These are phyloP conservation scores for Ctenopoma multispine DNA, from an alignment of 2,797 vertebrate species.

Conservation along the genomic window DNA sequence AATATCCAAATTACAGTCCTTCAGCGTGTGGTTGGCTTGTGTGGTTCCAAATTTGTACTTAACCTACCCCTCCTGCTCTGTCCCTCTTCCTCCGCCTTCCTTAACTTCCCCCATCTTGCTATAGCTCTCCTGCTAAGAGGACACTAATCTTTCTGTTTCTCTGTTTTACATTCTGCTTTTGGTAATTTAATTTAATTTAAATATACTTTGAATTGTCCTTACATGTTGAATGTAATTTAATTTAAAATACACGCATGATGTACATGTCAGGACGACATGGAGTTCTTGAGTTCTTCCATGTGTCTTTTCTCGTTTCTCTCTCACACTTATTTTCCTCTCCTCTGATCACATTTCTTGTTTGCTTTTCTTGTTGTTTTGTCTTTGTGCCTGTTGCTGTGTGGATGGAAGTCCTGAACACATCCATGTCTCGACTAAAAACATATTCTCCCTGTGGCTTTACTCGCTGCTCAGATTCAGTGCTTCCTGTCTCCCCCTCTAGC, in stretches of 20 bases:
- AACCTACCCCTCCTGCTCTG: slow-evolving; percentile 77
- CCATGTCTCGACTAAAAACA: slow-evolving; percentile 75
- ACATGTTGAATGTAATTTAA: background rate
- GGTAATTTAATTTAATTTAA: slow-evolving; percentile 18
- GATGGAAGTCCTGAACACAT: slow-evolving; percentile 64
- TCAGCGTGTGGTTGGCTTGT: slow-evolving; percentile 84
- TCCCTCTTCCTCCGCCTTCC: slow-evolving; percentile 63
- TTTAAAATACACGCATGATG: background rate
- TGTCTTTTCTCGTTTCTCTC: slow-evolving; percentile 26
- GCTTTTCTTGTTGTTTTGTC: slow-evolving; percentile 67
- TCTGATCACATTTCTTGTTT: slow-evolving; percentile 50
- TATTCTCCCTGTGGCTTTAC: slow-evolving; percentile 75
- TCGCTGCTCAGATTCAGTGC: slow-evolving; percentile 57
- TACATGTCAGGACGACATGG: slow-evolving; percentile 1
- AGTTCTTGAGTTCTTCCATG: background rate
- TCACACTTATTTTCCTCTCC: slow-evolving; percentile 31
- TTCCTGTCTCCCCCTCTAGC: slow-evolving; percentile 70
- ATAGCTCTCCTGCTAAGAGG: slow-evolving; percentile 33
- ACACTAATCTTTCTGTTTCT: slow-evolving; percentile 42
- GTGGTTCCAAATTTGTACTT: slow-evolving; percentile 86
- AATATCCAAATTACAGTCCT: slow-evolving; percentile 89
- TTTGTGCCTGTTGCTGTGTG: slow-evolving; percentile 67
- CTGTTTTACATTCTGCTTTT: slow-evolving; percentile 13
- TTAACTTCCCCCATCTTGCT: slow-evolving; percentile 47
- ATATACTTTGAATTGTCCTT: background rate